Conservation (phyloP, 2,888 invertebrate species). For the Polyploca ridens region DNA sequence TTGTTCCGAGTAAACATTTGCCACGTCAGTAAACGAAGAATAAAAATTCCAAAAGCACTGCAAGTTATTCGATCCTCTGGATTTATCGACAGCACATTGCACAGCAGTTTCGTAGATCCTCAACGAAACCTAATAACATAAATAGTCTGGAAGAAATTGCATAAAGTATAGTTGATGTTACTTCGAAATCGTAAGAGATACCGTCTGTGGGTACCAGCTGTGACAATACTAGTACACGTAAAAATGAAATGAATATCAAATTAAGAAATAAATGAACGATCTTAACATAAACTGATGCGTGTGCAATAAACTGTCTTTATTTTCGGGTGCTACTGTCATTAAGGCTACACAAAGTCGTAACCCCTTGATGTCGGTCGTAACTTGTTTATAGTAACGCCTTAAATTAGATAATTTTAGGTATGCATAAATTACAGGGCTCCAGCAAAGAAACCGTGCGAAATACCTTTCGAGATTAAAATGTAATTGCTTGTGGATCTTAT, state of each 20-base stretch:
- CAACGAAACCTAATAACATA: too few relatives aligned
- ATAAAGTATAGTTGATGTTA: too few relatives aligned
- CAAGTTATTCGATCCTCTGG: too few relatives aligned
- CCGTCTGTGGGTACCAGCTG: constrained; percentile 7
- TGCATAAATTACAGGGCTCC: constrained; percentile 53
- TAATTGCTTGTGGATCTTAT: constrained; percentile 46
- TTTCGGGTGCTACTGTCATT: constrained; percentile 74
- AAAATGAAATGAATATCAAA: constrained; percentile 38
- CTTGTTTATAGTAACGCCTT: constrained; percentile 76
- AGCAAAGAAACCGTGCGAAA: constrained; percentile 46
- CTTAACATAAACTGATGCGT: constrained; percentile 58
- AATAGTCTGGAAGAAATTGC: too few relatives aligned
- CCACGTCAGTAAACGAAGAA: too few relatives aligned
- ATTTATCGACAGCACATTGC: too few relatives aligned
- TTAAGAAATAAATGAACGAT: constrained; percentile 53
- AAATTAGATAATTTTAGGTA: constrained; percentile 70
- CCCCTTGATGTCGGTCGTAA: constrained; percentile 77
- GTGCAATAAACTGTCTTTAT: constrained; percentile 72
- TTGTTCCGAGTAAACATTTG: too few relatives aligned
- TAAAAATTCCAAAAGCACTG: too few relatives aligned
- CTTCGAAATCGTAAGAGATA: too few relatives aligned
- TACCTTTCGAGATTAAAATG: constrained; percentile 48
- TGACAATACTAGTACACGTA: constrained; percentile 17
- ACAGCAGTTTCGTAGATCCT: too few relatives aligned
- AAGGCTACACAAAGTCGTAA: constrained; percentile 71